These are phyloP conservation scores for Turnix velox DNA, from an alignment of 2,113 vertebrate genomes.

Conservation along the genomic window DNA sequence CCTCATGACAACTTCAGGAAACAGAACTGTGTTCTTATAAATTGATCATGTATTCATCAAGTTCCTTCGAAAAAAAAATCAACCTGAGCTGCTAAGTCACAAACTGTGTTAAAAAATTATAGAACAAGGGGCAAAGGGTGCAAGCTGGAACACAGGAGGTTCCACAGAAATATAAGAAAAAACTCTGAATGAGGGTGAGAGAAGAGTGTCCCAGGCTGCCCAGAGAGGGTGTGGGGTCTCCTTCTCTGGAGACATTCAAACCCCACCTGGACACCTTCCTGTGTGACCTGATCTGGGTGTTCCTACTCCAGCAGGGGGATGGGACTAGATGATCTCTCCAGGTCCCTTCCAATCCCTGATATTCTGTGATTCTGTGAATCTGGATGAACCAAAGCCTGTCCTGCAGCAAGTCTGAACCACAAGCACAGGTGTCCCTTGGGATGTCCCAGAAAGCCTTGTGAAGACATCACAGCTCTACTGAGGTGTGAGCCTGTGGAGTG, in stretches of 20 bases:
- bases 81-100: not conserved
- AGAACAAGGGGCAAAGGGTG: too few relatives aligned
- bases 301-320: too few relatives aligned
- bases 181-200: too few relatives aligned
- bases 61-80: not conserved
- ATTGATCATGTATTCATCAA: not conserved
- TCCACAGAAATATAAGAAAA: too few relatives aligned
- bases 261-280: too few relatives aligned
- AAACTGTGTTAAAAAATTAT: not conserved
- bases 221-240: too few relatives aligned
- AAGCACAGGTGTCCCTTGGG: not conserved
- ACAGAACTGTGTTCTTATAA: not conserved
- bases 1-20: not conserved
- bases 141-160: too few relatives aligned
- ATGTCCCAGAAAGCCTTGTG: not conserved
- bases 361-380: not conserved
- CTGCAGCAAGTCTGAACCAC: not conserved
- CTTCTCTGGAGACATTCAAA: too few relatives aligned
- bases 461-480: not conserved
- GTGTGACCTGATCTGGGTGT: too few relatives aligned
- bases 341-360: too few relatives aligned
- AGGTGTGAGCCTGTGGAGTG: fast-evolving
- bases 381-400: not conserved
- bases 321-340: too few relatives aligned
- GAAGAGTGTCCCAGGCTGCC: too few relatives aligned